phyloP scores from a whole-genome alignment of 2,113 vertebrate genomes.

The Falcunculus frontatus region DNA sequence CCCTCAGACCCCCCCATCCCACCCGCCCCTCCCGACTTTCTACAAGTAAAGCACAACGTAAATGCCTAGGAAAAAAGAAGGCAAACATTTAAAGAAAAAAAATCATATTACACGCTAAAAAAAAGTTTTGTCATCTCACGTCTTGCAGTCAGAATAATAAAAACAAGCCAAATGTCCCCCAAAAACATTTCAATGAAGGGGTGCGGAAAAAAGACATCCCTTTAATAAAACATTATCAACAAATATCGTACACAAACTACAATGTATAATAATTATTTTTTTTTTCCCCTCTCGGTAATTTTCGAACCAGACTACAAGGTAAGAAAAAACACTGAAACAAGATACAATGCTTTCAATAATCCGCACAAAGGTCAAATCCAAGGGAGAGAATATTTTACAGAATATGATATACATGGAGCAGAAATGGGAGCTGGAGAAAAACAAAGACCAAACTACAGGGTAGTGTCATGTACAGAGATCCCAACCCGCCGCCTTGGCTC shows the following conservation, averaged over 20 bases:
- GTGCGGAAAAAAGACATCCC: conserved; percentile 85
- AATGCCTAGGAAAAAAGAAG: conserved; percentile 72
- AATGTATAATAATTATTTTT: conserved; percentile 83
- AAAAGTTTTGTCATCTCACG: conserved; percentile 38
- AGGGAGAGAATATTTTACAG: conserved; percentile 89
- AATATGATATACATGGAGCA: conserved; percentile 87
- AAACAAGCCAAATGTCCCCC: conserved; percentile 62
- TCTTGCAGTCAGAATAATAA: conserved; percentile 73
- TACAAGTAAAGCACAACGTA: conserved; percentile 71
- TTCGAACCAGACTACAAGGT: conserved; percentile 83
- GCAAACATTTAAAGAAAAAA: conserved; percentile 18
- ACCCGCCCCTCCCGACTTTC: neutral
- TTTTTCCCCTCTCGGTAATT: conserved; percentile 71
- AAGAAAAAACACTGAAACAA: conserved; percentile 87
- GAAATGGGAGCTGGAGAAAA: conserved; percentile 78
- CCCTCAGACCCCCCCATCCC: neutral
- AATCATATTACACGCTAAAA: conserved; percentile 39
- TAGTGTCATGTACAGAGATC: conserved; percentile 90
- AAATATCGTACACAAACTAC: conserved; percentile 85
- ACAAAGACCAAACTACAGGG: conserved; percentile 87
- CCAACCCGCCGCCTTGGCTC: conserved; percentile 52
- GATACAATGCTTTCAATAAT: conserved; percentile 86
- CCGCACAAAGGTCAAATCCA: conserved; percentile 87
- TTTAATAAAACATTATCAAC: conserved; percentile 85
- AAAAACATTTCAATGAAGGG: conserved; percentile 76